Base-by-base conservation (phyloP, 64 coral and sea anemone genomes). In the Montipora capricornis region DNA sequence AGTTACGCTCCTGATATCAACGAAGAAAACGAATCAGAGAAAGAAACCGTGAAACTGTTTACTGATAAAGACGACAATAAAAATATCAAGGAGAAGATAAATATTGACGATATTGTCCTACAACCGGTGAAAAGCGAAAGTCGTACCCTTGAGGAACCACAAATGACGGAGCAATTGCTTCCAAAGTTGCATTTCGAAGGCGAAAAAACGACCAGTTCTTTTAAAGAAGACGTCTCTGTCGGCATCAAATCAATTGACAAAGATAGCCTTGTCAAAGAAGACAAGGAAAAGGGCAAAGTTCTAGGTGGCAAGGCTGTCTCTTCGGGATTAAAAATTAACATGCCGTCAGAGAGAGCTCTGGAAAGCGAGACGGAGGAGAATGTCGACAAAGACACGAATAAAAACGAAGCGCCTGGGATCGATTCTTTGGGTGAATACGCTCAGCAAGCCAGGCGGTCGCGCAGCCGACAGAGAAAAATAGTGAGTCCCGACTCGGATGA, bases 391-490 rank as follows among this genome's bases (percentile, higher is more conserved):
- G 78, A 84, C 16, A 73, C 44, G 20, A 78, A 80, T 12, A 66
- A 82, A 52, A 90, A 17, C 49, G 74, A 86, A 53, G 68, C 57
- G 16, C 92, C 92, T 50, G 84, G 89, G 22, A 98, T 98, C 45
- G 93, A 98, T 76, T 95, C 96, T 19, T 87, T 98, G 7, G 96
- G 96, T 13, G 84, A 92, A 52, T 98, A 98, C 73, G 96, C 94
- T 29, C 96, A 98, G 26, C 96, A 98, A 22, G 73, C 96, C 22
- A 87, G 96, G 15, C 84, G 93, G 2, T 98, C 96, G 46, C 90
- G 93, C n/a, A 98, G 93, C 51, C 84, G 96, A 48, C 93, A 95
- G 22, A 93, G 96, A 24, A 98, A 98, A 75, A 73, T 98, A 4
- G 82, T 98, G 26, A 95, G 77, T 37, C 96, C 96, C 88, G 93